These are phyloP conservation scores for Suricata suricatta DNA, from an alignment of 2,113 vertebrate genomes.

Conservation along the genomic window DNA sequence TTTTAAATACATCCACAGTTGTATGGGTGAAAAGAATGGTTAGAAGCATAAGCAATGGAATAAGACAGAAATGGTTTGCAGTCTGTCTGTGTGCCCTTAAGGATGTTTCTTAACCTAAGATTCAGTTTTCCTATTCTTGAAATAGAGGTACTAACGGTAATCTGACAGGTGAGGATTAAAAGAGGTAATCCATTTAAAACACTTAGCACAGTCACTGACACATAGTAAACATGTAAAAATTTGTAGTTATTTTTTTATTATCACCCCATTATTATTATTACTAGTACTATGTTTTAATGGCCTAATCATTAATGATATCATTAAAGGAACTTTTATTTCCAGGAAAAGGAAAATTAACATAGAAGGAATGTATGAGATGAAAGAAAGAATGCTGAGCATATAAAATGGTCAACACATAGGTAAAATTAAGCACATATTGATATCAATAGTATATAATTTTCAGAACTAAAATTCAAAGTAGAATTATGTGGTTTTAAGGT, in stretches of 20 bases:
- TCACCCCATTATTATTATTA: background rate
- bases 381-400: constrained; percentile 6
- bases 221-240: background rate
- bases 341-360: background rate
- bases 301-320: constrained; percentile 8
- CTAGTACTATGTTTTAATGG: background rate
- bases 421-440: constrained; percentile 18
- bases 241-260: background rate
- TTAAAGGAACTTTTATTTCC: background rate
- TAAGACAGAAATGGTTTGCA: background rate
- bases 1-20: constrained; percentile 13
- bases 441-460: background rate
- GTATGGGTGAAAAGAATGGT: background rate
- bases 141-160: constrained; percentile 18
- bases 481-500: background rate
- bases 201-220: background rate
- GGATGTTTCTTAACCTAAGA: constrained; percentile 11
- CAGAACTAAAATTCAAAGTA: background rate
- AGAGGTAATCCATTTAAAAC: background rate
- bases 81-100: background rate
- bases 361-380: background rate
- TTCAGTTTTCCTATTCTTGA: background rate
- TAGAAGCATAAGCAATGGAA: background rate
- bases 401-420: background rate
- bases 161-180: background rate